Evolutionary conservation across 2,888 invertebrate species (phyloP).

Genomic region (Horisme vitalbata): DNA sequence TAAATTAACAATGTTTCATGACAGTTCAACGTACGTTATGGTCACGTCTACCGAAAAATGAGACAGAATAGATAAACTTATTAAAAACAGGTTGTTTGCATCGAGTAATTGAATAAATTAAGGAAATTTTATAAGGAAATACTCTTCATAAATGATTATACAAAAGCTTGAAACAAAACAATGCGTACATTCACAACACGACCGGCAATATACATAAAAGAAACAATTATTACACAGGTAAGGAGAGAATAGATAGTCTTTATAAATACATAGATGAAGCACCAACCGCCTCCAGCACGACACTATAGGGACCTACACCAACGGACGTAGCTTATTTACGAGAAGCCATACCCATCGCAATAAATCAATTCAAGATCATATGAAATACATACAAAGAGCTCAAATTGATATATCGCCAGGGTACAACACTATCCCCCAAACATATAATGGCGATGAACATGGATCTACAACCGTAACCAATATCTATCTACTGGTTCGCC

Average conservation of each 20-base stretch:
- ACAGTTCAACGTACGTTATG: no score
- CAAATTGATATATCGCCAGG: conserved; percentile 39
- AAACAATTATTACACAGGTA: conserved; percentile 66
- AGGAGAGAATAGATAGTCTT: conserved; percentile 57
- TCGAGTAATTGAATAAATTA: neutral
- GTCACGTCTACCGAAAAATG: no score
- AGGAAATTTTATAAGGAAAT: neutral
- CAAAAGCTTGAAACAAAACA: conserved; percentile 21
- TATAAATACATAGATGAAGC: conserved; percentile 77
- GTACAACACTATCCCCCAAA: conserved; percentile 51
- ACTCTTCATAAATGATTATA: neutral
- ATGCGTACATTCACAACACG: conserved; percentile 73
- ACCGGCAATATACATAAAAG: conserved; percentile 60
- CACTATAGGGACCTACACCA: conserved; percentile 68
- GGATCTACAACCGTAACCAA: conserved; percentile 74
- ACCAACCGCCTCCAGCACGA: conserved; percentile 75
- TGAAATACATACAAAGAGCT: conserved; percentile 31
- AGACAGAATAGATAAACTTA: conserved; percentile 16
- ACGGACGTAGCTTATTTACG: conserved; percentile 55
- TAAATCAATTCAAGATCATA: conserved; percentile 34
- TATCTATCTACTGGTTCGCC: conserved; percentile 60
- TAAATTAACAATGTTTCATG: no score
- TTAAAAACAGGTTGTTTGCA: conserved; percentile 6
- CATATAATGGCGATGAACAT: conserved; percentile 68
- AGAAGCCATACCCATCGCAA: conserved; percentile 38